Conservation (phyloP, 1,140 invertebrate species). For the Saccostrea cuccullata region DNA sequence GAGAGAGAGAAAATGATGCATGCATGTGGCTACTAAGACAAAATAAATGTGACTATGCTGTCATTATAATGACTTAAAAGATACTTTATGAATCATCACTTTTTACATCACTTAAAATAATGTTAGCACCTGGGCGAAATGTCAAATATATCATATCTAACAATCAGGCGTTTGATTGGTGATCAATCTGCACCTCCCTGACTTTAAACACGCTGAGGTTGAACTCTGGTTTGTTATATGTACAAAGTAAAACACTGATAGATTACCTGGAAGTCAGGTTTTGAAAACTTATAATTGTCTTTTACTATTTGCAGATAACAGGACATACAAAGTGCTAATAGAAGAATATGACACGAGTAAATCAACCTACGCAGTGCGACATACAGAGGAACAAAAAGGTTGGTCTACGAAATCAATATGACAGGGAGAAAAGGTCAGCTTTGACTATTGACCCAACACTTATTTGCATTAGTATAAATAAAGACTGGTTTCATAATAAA, state of each 20-base stretch:
- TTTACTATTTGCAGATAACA: constrained; percentile 70
- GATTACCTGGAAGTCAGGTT: constrained; percentile 9
- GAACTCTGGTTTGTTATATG: neutral
- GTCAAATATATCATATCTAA: constrained; percentile 2
- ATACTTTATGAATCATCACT: neutral
- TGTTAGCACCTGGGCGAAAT: constrained; percentile 10
- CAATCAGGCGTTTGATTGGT: neutral
- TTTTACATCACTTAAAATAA: neutral
- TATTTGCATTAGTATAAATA: neutral
- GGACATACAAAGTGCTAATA: constrained; percentile 74
- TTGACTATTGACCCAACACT: neutral
- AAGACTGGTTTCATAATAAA: constrained; percentile 19
- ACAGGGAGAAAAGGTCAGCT: neutral
- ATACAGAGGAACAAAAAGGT: constrained; percentile 70
- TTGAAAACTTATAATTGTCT: constrained; percentile 11
- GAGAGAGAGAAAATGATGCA: no score
- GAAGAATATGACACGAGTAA: constrained; percentile 74
- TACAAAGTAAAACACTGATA: neutral
- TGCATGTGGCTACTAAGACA: no score
- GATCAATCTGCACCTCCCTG: neutral
- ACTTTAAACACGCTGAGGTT: neutral
- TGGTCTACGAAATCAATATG: neutral
- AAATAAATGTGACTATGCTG: neutral
- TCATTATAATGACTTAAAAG: neutral
- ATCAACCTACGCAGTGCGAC: constrained; percentile 71